Base-by-base conservation (phyloP, 2,797 vertebrate species). In the Capromys pilorides region DNA sequence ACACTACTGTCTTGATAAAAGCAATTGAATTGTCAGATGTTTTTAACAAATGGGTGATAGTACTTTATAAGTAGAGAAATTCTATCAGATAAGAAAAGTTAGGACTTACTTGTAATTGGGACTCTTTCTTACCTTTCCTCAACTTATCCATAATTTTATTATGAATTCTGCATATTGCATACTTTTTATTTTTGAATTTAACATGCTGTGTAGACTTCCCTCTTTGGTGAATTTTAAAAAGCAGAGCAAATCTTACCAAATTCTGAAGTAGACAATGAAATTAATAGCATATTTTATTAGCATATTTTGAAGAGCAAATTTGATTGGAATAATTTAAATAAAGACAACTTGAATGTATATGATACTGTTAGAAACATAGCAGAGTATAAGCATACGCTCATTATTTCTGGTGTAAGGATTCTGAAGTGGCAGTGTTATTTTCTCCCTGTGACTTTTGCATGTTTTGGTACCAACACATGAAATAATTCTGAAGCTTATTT, bases 41-140 rank as follows among this genome's bases (percentile, higher is more conserved):
- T 73, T 95, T 81, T 91, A 90, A 88, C 41, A 0, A 89, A 59
- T 75, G 95, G 78, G 91, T 96, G 94, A 82, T 69, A 97, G 83
- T 93, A 94, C 41, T 96, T 94, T 96, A 77, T 94, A 97, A 97
- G 92, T 96, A 97, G 87, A 95, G 92, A 96, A 94, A 88, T 69
- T 94, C 86, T 96, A 24, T 79, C 41, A 93, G 54, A 8, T 95
- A 83, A 87, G 83, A 94, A 84, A 80, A 79, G 11, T 92, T 97
- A 88, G 71, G 86, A 45, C 64, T 39, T 71, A 24, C 21, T 1
- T 73, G 12, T 73, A 12, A 41, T 26, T 73, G 39, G 24, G 71
- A 13, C 22, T 73, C 22, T 73, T 41, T 11, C 69, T 39, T 41
- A 91, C 3, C 51, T 92, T 96, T 94, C 97, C 71, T 45, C 66